Base-by-base conservation (phyloP, 2,888 invertebrate genomes). In the Pardosa pseudoannulata region DNA sequence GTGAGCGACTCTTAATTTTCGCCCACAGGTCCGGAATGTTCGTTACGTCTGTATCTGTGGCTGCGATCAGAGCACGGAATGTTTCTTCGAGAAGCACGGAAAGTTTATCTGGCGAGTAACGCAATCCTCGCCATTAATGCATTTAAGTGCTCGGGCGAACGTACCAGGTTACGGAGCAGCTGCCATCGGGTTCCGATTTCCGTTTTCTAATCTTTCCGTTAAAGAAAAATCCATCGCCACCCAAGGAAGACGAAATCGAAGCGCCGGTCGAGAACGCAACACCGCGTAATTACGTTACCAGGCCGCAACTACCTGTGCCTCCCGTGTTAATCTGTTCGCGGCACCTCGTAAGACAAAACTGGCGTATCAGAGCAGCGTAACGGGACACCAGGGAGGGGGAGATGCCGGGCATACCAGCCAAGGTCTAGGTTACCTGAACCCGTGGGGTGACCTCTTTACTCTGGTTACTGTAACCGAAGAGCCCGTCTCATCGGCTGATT, bases 291-390 rank as follows among this genome's bases (percentile, higher is more conserved):
- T 72, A 72, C 73, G 78, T 83, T 76, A 46, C 76, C 71, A 29
- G n/a, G n/a, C n/a, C n/a, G n/a, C 41, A 50, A 76, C 67, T 36
- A 9, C 67, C 67, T 65, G 19, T 32, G 36, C 79, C 56, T 56
- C 32, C 73, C 73, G 78, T 78, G 78, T 85, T 78, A 85, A 73
- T 78, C 79, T 50, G 73, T 72, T 64, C 71, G 31, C 65, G 68
- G 83, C 68, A 62, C 56, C 83, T 78, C 78, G 83, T 85, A 85
- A 85, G 83, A 85, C 83, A 85, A 85, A 85, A 78, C 83, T 85
- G 27, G 16, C 13, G n/a, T n/a, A 46, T n/a, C 71, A 29, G 27
- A 9, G n/a, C 5, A 2, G 27, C 19, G 75, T 71, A 82, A 82
- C 36, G 16, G 13, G 32, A n/a, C 29, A 64, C 64, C 70, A 70